Conservation (phyloP, 2,797 vertebrate genomes). For the Petrocephalus schoutedeni region DNA sequence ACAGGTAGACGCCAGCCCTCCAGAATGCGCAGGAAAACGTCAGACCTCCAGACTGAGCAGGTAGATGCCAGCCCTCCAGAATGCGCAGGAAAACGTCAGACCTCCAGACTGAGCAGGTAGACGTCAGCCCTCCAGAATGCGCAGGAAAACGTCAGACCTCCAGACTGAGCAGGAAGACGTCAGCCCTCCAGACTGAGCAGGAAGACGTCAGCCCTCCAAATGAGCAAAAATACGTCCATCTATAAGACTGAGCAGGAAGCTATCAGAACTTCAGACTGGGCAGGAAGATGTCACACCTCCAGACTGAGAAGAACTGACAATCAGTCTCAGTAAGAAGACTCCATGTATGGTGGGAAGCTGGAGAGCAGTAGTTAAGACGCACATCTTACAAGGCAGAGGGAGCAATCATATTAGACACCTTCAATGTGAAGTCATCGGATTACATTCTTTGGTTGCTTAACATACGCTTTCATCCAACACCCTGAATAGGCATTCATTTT, state of each 20-base stretch:
- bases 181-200: too few relatives aligned
- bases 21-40: too few relatives aligned
- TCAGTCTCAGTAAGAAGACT: background rate
- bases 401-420: background rate
- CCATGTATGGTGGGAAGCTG: background rate
- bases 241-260: background rate
- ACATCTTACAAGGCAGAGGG: background rate
- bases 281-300: background rate
- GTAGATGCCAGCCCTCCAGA: background rate
- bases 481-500: constrained; percentile 1
- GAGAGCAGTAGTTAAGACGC: background rate
- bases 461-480: background rate
- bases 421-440: background rate
- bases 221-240: too few relatives aligned
- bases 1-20: too few relatives aligned
- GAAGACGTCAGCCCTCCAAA: too few relatives aligned
- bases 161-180: too few relatives aligned
- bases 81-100: too few relatives aligned
- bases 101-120: too few relatives aligned
- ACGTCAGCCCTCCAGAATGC: too few relatives aligned
- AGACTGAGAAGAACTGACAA: background rate
- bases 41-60: background rate
- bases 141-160: too few relatives aligned
- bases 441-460: background rate
- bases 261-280: background rate